These are phyloP conservation scores for Pithys albifrons DNA, from an alignment of 2,113 vertebrate genomes.

Conservation along the genomic window DNA sequence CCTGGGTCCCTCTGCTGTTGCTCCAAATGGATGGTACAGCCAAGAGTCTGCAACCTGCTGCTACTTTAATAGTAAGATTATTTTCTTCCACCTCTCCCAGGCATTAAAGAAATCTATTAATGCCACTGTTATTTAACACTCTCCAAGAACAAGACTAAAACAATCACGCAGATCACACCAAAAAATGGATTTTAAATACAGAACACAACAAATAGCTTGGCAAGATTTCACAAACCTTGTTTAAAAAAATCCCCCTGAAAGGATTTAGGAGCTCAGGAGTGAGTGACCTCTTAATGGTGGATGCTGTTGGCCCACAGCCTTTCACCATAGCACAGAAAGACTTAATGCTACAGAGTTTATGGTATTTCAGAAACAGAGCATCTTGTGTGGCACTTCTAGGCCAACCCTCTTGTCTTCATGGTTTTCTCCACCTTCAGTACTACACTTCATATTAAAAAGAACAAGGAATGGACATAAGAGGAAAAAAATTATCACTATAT, in stretches of 20 bases:
- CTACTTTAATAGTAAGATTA: neutral
- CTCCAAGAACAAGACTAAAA: neutral
- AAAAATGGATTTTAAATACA: neutral
- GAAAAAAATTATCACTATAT: neutral
- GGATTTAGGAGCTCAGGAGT: constrained; percentile 9
- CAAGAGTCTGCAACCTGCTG: neutral
- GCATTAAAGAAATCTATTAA: neutral
- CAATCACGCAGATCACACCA: neutral
- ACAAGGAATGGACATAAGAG: neutral
- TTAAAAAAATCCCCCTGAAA: constrained; percentile 33
- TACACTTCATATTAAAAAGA: neutral
- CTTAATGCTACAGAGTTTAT: neutral
- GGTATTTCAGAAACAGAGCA: constrained; percentile 48
- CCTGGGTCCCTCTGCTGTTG: constrained; percentile 26
- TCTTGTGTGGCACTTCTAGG: neutral
- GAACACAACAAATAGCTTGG: neutral
- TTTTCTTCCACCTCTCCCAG: neutral
- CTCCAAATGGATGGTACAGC: constrained; percentile 8
- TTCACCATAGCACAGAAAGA: neutral
- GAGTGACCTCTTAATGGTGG: neutral
- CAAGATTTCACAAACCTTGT: neutral
- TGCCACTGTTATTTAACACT: neutral
- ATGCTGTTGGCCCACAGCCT: neutral
- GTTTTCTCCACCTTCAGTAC: constrained; percentile 16
- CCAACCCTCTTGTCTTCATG: neutral